Conservation (phyloP, 2,113 vertebrate genomes). For the Mungos mungo region DNA sequence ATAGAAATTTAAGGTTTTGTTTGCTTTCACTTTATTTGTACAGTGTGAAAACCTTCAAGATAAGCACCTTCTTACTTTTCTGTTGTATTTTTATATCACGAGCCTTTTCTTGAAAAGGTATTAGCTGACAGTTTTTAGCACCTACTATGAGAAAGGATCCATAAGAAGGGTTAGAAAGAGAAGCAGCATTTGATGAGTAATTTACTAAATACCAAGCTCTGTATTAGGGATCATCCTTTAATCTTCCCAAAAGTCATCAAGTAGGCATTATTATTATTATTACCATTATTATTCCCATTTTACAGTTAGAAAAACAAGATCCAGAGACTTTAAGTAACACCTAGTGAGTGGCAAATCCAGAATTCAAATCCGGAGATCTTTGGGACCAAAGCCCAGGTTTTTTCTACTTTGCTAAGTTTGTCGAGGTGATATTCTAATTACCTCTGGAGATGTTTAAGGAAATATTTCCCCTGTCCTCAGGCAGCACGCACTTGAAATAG, state of each 20-base stretch:
- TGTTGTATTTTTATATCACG: neutral
- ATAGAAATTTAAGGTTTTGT: neutral
- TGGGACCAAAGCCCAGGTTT: neutral
- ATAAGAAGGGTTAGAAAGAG: neutral
- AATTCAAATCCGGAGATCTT: neutral
- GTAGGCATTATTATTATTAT: neutral
- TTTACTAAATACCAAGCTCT: neutral
- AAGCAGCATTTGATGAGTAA: neutral
- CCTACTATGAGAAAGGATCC: neutral
- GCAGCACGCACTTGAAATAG: neutral
- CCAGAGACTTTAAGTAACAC: neutral
- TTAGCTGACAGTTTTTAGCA: neutral
- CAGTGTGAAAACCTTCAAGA: neutral
- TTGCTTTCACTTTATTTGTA: slow-evolving; percentile 20
- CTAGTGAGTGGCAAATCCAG: neutral
- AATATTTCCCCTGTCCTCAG: neutral
- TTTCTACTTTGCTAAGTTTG: slow-evolving; percentile 8
- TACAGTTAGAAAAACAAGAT: neutral
- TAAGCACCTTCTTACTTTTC: neutral
- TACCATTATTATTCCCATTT: neutral
- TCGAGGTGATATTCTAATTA: neutral
- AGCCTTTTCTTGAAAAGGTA: neutral
- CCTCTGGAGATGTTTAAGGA: neutral
- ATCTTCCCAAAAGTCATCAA: neutral
- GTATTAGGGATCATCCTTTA: neutral